Base-by-base conservation (phyloP, 92 coral and sea anemone genomes). In the Micromussa lordhowensis region DNA sequence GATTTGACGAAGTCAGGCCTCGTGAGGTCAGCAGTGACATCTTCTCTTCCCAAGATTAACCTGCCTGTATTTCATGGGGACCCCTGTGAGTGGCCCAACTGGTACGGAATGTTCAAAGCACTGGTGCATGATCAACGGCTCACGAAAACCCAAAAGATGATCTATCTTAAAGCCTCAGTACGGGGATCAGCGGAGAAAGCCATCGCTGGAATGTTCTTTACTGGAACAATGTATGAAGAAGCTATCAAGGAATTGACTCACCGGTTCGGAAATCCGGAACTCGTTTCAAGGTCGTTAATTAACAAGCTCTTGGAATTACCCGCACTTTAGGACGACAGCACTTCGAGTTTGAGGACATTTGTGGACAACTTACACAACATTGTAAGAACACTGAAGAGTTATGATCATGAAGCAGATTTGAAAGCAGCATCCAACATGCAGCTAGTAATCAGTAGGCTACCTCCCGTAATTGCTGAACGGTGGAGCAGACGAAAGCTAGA, bases 181-280 rank as follows among this genome's bases (percentile, higher is more conserved):
- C 51, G 26, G n/a, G 84, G 92, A 26, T 9, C 88, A 7, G 92
- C 88, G 1, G 85, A 89, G 84, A 89, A 59, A 83, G 92, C 88
- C 44, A 77, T 89, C 22, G 80, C 88, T 26, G 92, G 92, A 22
- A 73, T 83, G 92, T 78, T 83, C 66, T 89, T 89, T 68, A 80
- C 55, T 75, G 88, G 88, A 30, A 82, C 92, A 29, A 89, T 83
- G 84, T 89, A 83, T 71, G 79, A 82, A 10, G 84, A 89, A 5
- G 88, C 22, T 13, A 57, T 84, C 3, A n/a, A 30, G 59, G 79
- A 68, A 74, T 68, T 89, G 51, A 79, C n/a, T n/a, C n/a, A n/a
- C n/a, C n/a, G n/a, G n/a, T n/a, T n/a, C n/a, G n/a, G n/a, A n/a
- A n/a, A n/a, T n/a, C n/a, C n/a, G n/a, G n/a, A n/a, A n/a, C n/a